Percentiles rank a stretch among this genome's conserved stretches.
phyloP scores from a whole-genome alignment of 2,113 vertebrate species.

The Puffinus mauretanicus region DNA sequence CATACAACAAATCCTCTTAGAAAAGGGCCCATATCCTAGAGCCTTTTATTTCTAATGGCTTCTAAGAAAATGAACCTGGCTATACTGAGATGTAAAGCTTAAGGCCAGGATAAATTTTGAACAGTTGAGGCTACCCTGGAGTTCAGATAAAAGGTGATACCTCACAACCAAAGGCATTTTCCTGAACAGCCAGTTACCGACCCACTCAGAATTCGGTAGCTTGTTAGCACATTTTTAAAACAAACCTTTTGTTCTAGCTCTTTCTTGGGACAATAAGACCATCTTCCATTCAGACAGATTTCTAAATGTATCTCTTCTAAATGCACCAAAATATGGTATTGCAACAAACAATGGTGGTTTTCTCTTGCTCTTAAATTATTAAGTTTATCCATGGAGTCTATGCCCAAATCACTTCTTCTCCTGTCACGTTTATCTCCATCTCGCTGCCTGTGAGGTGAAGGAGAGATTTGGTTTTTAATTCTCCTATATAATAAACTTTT shows the following conservation, averaged over 20 bases:
- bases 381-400: neutral
- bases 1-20: neutral
- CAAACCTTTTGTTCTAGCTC: neutral
- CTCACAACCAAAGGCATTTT: neutral
- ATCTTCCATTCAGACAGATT: conserved; percentile 14
- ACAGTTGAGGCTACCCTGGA: neutral
- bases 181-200: neutral
- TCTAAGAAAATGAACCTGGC: neutral
- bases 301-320: conserved; percentile 11
- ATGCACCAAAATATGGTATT: neutral
- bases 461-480: neutral
- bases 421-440: neutral
- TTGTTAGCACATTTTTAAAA: neutral
- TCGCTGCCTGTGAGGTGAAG: neutral
- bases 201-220: neutral
- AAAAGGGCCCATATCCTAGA: neutral
- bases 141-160: neutral
- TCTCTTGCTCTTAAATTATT: conserved; percentile 3
- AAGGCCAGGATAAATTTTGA: neutral
- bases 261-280: neutral
- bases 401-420: neutral
- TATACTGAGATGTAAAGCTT: neutral
- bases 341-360: neutral
- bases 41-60: neutral
- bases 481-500: neutral